These are phyloP conservation scores for Tenthredo livida DNA, from an alignment of 2,888 invertebrate species.

Conservation along the genomic window DNA sequence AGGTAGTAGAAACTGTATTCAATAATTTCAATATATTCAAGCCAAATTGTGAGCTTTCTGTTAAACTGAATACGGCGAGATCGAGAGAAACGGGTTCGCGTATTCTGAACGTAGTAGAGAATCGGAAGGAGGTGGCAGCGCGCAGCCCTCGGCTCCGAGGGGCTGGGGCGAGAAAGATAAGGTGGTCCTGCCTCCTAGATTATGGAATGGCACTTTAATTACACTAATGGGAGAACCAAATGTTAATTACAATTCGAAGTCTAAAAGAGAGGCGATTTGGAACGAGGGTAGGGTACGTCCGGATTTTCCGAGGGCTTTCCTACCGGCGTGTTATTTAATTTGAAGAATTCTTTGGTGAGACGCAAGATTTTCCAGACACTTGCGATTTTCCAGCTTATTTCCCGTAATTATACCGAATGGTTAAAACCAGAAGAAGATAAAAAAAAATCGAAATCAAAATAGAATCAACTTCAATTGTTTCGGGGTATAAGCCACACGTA, in stretches of 20 bases:
- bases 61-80: background rate
- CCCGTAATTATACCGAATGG: background rate
- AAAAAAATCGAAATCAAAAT: background rate
- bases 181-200: slow-evolving; percentile 78
- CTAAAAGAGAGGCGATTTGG: slow-evolving; percentile 80
- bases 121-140: slow-evolving; percentile 56
- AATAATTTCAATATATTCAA: background rate
- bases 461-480: background rate
- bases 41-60: background rate
- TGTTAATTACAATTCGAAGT: slow-evolving; percentile 88
- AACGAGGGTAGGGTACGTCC: slow-evolving; percentile 49
- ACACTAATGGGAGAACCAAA: slow-evolving; percentile 88
- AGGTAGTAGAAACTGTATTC: background rate
- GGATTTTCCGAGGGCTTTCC: slow-evolving; percentile 45
- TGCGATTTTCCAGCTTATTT: background rate
- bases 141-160: slow-evolving; percentile 63
- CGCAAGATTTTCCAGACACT: slow-evolving; percentile 29
- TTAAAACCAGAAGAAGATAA: background rate
- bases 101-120: slow-evolving; percentile 42
- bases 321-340: slow-evolving; percentile 46
- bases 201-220: slow-evolving; percentile 87
- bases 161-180: slow-evolving; percentile 78
- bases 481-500: slow-evolving; percentile 1
- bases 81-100: slow-evolving; percentile 64
- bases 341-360: slow-evolving; percentile 47